Base-by-base conservation (phyloP, 37 sponge, comb jelly and placozoan genomes). In the Dysidea cf. avara region DNA sequence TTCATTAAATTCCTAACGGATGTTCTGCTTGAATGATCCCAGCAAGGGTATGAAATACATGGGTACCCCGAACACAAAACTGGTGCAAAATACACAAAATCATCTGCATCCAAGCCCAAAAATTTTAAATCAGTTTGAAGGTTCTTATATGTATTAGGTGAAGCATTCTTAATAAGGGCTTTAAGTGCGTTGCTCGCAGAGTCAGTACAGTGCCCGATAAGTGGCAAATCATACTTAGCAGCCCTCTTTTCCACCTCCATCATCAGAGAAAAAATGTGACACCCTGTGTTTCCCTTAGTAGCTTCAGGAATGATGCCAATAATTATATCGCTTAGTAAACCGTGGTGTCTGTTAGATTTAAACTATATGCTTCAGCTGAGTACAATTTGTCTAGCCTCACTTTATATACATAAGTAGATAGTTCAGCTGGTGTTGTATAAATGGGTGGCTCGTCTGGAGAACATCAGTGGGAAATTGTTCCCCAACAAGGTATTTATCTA, bases 311-410 rank as follows among this genome's bases (percentile, higher is more conserved):
- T 75, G 26, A 37, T 29, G 14, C 76, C 76, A 2, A 61, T 50
- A 25, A 75, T 3, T 13, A 75, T 17, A 75, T 75, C 76, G 13
- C 64, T 31, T 7, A 62, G 63, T 22, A 61, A 28, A 18, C 63
- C 76, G 76, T 63, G 16, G 53, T 43, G 30, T 75, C 76, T 14
- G 30, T 25, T 6, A 75, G 53, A 62, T 75, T 60, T 31, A 75
- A 75, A 17, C 32, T 36, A 21, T 75, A 75, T 61, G 76, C 76
- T 25, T 75, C 76, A 26, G 76, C 34, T n/a, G 76, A 63, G 61
- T 62, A 62, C 14, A 1, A 12, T 5, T 40, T 62, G 7, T 75
- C 47, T 39, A 2, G 3, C 7, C 68, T 9, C 46, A 39, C 68
- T n/a, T 18, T 7, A 20, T 39, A 46, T 20, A 70, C 36, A 70